Conservation (phyloP, 2,113 vertebrate genomes). For the Paradoxurus hermaphroditus region DNA sequence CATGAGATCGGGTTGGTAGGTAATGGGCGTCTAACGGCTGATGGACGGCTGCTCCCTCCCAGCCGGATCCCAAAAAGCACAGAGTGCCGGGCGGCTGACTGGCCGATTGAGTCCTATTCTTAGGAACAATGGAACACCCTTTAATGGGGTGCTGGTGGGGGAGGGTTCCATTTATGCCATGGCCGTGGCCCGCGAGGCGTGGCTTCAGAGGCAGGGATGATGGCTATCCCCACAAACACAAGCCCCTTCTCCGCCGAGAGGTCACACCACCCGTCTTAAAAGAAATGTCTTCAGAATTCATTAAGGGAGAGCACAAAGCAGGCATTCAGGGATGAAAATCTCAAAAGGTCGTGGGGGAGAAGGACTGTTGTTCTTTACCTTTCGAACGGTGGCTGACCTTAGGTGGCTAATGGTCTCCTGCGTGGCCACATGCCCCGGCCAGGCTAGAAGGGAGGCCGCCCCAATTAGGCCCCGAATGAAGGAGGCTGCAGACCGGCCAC, state of each 20-base stretch:
- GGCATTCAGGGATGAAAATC: slow-evolving; percentile 62
- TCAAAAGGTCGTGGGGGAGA: slow-evolving; percentile 69
- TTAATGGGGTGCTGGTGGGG: background rate
- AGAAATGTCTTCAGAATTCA: slow-evolving; percentile 73
- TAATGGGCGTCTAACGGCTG: background rate
- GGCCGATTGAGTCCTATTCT: background rate
- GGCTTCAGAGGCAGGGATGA: background rate
- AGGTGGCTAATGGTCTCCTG: slow-evolving; percentile 57
- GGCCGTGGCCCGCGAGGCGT: background rate
- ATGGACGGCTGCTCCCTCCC: background rate
- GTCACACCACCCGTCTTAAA: slow-evolving; percentile 20
- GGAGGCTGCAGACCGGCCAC: background rate
- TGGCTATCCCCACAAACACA: background rate
- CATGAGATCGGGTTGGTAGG: background rate
- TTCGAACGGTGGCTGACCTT: background rate
- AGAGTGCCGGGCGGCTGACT: background rate
- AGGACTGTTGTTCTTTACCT: slow-evolving; percentile 69
- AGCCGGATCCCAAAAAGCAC: background rate
- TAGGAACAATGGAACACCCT: background rate
- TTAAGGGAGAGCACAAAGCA: slow-evolving; percentile 65
- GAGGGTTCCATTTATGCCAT: background rate
- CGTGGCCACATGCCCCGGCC: background rate
- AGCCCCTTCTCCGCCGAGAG: background rate
- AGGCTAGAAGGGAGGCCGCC: background rate
- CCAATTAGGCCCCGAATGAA: slow-evolving; percentile 69